Base-by-base conservation (phyloP, 2,888 invertebrate species). In the Dioctria linearis region DNA sequence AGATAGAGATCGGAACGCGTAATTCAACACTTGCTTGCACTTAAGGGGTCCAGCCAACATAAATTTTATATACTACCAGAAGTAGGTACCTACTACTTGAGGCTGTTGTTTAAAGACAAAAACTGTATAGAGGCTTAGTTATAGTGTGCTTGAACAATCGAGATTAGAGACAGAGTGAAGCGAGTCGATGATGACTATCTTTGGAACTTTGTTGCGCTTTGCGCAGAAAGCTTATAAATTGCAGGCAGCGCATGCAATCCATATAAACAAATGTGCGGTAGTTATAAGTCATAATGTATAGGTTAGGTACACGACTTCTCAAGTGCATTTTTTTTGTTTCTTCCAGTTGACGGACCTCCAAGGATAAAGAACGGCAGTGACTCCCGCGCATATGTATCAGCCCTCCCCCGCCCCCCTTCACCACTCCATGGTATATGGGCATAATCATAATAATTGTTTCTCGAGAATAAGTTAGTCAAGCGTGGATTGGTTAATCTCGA, bases 361-460 rank as follows among this genome's bases (percentile, higher is more conserved):
- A 69, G 69, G 69, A 69, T 69, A 69, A 42, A 51, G 69, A 51
- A 25, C 69, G 51, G 39, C 51, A 51, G 69, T 51, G 51, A 69
- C 69, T 69, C 49, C 69, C 67, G 67, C 67, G 46, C 67, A 67
- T 54, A n/a, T 4, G 6, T 8, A 43, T 37, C 6, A 37, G 49
- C 69, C 4, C 43, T 37, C 49, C 69, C 51, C 5, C n/a, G 37
- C n/a, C 42, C 9, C 11, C 65, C 40, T 8, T 63, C 42, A 39
- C 42, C 63, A 2, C 42, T 9, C 63, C 63, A 6, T 39, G 40
- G 13, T 65, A 65, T 25, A 25, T 25, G 25, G 25, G 25, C 25
- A 25, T 54, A 54, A 69, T 69, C 69, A 69, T 39, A 54, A 69
- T 69, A 69, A 69, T 69, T 69, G 69, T 69, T 51, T 39, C 51